These are phyloP conservation scores for Polydesmus complanatus DNA, from an alignment of 2,888 invertebrate species.

Conservation along the genomic window DNA sequence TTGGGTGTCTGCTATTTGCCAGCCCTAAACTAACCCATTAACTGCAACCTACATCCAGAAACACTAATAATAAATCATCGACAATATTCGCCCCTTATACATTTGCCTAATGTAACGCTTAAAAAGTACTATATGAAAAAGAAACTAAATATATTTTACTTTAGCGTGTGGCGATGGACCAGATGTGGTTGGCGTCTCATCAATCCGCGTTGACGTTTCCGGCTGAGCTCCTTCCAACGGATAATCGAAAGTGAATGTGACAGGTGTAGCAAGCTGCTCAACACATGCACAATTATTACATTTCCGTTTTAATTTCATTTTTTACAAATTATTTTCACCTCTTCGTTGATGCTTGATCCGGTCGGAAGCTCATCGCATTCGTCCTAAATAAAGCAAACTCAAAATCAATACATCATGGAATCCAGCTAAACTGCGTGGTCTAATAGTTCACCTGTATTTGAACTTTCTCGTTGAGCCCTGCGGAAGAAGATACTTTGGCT, in stretches of 20 bases:
- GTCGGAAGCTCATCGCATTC: not conserved
- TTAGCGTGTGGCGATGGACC: no score
- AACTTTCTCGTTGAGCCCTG: not conserved
- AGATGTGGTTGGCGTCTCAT: not conserved
- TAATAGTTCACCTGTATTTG: not conserved
- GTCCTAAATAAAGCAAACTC: not conserved
- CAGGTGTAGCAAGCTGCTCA: constrained; percentile 8
- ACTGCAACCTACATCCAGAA: no score
- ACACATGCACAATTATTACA: no score
- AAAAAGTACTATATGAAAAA: no score
- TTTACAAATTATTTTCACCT: no score
- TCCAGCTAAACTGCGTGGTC: not conserved
- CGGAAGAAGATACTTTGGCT: not conserved
- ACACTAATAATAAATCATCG: no score
- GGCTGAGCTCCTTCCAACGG: constrained; percentile 8
- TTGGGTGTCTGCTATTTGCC: no score
- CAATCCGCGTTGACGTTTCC: not conserved
- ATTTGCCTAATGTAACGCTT: no score
- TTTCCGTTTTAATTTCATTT: no score
- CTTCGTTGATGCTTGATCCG: not conserved
- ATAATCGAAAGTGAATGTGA: constrained; percentile 17
- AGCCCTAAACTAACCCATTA: no score
- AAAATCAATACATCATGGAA: not conserved
- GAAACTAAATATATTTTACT: not conserved
- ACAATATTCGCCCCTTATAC: no score